A percentile compares a stretch with the other conserved stretches of the same genome.
Evolutionary conservation across 2,113 vertebrate genomes (phyloP).

Genomic region (Corvus hawaiiensis): DNA sequence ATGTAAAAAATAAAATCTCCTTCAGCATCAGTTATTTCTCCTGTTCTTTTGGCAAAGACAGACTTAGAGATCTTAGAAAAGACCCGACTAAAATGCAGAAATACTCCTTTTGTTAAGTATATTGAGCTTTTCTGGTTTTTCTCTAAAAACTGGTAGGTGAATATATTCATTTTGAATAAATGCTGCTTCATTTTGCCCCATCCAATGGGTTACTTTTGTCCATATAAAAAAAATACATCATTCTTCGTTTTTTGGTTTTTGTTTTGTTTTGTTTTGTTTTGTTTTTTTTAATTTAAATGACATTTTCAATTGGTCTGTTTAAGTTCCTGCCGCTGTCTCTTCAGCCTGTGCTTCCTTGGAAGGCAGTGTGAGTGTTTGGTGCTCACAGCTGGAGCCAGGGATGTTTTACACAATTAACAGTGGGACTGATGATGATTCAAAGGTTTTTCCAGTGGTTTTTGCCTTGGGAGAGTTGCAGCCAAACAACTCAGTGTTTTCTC

Average conservation of each 20-base stretch:
- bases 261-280: too few relatives aligned
- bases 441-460: not conserved
- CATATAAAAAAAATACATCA: not conserved
- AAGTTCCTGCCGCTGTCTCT: not conserved
- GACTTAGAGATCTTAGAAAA: not conserved
- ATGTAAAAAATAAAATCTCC: not conserved
- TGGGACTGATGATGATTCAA: not conserved
- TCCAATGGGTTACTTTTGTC: not conserved
- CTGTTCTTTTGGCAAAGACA: not conserved
- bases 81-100: not conserved
- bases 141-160: not conserved
- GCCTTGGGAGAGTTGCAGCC: not conserved
- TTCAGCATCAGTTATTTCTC: not conserved
- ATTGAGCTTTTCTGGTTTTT: not conserved
- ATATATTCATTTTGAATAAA: not conserved
- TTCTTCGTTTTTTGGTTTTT: too few relatives aligned
- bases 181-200: not conserved
- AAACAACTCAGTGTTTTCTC: not conserved
- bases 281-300: not conserved
- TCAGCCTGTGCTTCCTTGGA: not conserved
- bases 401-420: not conserved
- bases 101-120: not conserved
- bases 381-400: not conserved
- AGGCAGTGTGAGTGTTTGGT: not conserved
- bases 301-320: not conserved